Base-by-base conservation (phyloP, 1,140 invertebrate species). In the Archivesica marissinica region DNA sequence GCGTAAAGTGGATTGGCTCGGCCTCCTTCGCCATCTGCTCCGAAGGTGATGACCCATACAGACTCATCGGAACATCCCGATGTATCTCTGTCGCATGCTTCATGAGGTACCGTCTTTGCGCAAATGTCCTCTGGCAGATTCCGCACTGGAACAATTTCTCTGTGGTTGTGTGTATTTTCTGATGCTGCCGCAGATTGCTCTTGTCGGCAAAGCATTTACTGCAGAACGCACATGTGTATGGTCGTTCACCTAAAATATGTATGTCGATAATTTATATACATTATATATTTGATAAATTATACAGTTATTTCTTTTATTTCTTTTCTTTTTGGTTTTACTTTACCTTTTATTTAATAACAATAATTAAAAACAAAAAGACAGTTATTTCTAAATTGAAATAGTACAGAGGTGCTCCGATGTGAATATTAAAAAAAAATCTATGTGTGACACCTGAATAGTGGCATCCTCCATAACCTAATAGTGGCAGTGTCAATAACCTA, bases 161-260 rank as follows among this genome's bases (percentile, higher is more conserved):
- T 30, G 54, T 77, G 2, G 75, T 77, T 59, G 75, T 77, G 23
- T 77, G 75, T 11, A 59, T 59, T 59, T 77, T 77, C 35, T 41
- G 33, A 47, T 77, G 75, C 30, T 85, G 86, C 44, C 75, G 85
- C 47, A 91, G 54, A 50, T 88, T 88, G 47, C 83, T 77, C 39
- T 83, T 92, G 97, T 97, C 52, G 23, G 86, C 68, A 86, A 90
- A 90, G 9, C 74, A 72, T 70, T 81, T 82, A 17, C 83, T 76
- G 77, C 88, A 90, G 44, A 75, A 64, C 61, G 50, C 56, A 82
- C 87, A 89, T 20, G 77, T 79, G 85, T 78, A 90, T 28, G 89
- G 87, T 64, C 77, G 66, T 39, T 90, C 87, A 38, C 88, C 68
- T 72, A n/a, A 66, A 66, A 38, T 64, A 6, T 54, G n/a, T 11